Conservation (phyloP, 1,140 invertebrate genomes). For the Leptestheria dahalacensis region DNA sequence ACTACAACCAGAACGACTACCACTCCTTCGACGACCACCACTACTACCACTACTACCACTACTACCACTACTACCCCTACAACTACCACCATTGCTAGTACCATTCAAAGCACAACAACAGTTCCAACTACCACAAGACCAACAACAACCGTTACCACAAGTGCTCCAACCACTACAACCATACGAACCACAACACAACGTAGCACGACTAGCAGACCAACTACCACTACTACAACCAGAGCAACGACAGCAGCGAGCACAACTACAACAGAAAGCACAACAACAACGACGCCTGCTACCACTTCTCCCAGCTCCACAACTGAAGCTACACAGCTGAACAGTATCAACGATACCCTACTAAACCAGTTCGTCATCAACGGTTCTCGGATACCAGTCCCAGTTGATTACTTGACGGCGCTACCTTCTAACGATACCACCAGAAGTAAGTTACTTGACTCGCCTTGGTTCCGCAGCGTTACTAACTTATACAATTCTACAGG, state of each 20-base stretch:
- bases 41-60: not conserved
- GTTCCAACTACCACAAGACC: not conserved
- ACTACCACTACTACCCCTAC: not conserved
- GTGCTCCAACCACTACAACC: not conserved
- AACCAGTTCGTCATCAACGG: too few species aligned
- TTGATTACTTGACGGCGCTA: not conserved
- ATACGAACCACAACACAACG: not conserved
- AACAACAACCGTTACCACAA: not conserved
- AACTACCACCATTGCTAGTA: not conserved
- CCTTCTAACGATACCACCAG: not conserved
- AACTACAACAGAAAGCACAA: not conserved
- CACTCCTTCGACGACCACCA: not conserved
- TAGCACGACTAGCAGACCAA: too few species aligned
- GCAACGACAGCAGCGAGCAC: not conserved
- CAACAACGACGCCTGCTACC: not conserved
- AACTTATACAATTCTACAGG: conserved; percentile 36
- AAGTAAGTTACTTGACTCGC: not conserved
- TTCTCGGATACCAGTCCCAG: too few species aligned
- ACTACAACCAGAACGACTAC: not conserved
- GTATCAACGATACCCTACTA: too few species aligned
- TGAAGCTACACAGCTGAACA: too few species aligned
- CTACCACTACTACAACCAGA: not conserved
- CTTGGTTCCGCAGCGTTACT: too few species aligned
- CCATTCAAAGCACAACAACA: not conserved
- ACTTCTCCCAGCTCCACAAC: not conserved